Evolutionary conservation across 2,888 invertebrate species (phyloP).

Genomic region (Empis stercorea): DNA sequence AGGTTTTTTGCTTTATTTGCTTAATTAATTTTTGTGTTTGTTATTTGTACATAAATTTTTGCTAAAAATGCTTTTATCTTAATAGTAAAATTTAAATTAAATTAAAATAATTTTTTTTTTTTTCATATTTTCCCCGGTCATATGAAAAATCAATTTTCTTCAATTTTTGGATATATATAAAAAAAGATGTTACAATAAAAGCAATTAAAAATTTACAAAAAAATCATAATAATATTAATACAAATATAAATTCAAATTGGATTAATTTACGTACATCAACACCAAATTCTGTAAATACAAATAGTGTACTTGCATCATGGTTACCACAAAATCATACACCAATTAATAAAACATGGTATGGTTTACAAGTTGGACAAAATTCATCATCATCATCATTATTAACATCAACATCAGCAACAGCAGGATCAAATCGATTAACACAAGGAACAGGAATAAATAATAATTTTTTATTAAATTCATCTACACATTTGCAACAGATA

Average conservation of each 20-base stretch:
- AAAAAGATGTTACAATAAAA: background rate
- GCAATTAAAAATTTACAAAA: background rate
- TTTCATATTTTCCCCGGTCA: no score
- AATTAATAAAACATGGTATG: constrained; percentile 7
- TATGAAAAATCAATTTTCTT: no score
- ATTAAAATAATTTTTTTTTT: no score
- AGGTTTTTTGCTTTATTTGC: constrained; percentile 33
- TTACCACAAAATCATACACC: constrained; percentile 3
- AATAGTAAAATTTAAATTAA: no score
- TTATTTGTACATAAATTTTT: background rate
- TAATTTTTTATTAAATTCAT: no score
- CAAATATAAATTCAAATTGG: constrained; percentile 2
- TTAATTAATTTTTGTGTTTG: background rate
- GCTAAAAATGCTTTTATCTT: no score
- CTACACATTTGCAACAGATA: no score
- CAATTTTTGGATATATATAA: background rate
- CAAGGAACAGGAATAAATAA: no score
- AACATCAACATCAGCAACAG: background rate
- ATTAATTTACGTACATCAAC: background rate
- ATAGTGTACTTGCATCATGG: constrained; percentile 6
- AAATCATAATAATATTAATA: background rate
- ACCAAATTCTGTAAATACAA: background rate
- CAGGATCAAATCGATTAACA: background rate
- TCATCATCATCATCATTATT: background rate
- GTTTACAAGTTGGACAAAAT: background rate